phyloP scores from a whole-genome alignment of 2,888 invertebrate species.

The Cheilosia impressa region DNA sequence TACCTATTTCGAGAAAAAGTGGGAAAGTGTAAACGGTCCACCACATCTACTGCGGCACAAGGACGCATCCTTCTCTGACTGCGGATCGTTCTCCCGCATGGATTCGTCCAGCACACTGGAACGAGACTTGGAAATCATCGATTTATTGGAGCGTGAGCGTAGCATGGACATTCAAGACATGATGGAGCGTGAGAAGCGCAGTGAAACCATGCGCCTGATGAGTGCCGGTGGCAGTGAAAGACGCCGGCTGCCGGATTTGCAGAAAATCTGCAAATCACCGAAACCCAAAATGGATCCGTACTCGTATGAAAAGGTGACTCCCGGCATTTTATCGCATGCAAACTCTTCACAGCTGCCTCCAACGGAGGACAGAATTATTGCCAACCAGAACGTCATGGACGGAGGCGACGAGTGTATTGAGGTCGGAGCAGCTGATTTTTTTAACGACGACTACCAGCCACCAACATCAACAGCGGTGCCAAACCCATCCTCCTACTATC shows the following conservation, averaged over 20 bases:
- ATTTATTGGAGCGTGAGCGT: conserved; percentile 83
- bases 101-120: conserved; percentile 82
- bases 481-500: conserved; percentile 79
- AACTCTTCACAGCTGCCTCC: conserved; percentile 34
- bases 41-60: conserved; percentile 77
- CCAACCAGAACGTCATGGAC: conserved; percentile 17
- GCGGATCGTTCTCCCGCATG: conserved; percentile 80
- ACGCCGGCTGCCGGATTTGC: conserved; percentile 81
- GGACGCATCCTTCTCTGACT: conserved; percentile 81
- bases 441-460: conserved; percentile 64
- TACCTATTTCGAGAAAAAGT: conserved; percentile 77
- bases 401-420: conserved; percentile 29
- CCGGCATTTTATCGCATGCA: conserved; percentile 1
- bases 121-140: conserved; percentile 83
- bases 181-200: conserved; percentile 80
- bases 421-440: conserved; percentile 65
- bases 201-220: conserved; percentile 78
- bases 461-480: conserved; percentile 68
- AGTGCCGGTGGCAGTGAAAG: conserved; percentile 78
- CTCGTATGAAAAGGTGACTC: conserved; percentile 76
- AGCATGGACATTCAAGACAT: conserved; percentile 83
- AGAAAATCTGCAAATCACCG: conserved; percentile 82
- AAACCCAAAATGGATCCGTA: conserved; percentile 79
- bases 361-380: conserved; percentile 19
- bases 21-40: conserved; percentile 74